Evolutionary conservation across 2,797 vertebrate genomes (phyloP).

Genomic region (Brachyrhaphis roseni): DNA sequence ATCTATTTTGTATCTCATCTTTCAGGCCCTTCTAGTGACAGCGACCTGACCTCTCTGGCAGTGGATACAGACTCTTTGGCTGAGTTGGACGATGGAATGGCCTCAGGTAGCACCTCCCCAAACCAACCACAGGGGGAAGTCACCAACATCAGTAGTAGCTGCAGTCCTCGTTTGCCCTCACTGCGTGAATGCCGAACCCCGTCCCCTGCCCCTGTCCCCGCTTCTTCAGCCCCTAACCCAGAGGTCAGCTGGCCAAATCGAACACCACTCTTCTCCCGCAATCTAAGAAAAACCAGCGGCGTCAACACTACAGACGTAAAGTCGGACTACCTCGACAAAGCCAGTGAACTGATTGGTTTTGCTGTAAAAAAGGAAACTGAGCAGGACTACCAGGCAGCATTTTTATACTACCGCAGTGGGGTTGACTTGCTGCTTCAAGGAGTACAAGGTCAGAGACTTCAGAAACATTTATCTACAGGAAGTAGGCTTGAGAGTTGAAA

Average conservation of each 20-base stretch:
- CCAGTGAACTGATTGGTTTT: slow-evolving; percentile 89
- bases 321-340: slow-evolving; percentile 91
- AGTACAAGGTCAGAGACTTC: slow-evolving; percentile 88
- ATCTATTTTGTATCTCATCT: background rate
- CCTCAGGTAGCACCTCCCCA: slow-evolving; percentile 92
- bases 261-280: slow-evolving; percentile 81
- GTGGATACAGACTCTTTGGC: slow-evolving; percentile 90
- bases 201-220: slow-evolving; percentile 70
- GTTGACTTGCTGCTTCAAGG: slow-evolving; percentile 94
- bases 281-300: slow-evolving; percentile 78
- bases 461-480: background rate
- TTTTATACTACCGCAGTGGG: slow-evolving; percentile 89
- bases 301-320: slow-evolving; percentile 69
- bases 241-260: slow-evolving; percentile 82
- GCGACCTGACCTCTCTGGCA: slow-evolving; percentile 88
- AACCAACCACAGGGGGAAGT: slow-evolving; percentile 82
- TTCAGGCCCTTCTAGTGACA: slow-evolving; percentile 90
- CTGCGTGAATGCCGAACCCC: slow-evolving; percentile 63
- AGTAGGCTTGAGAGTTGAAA: background rate
- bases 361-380: slow-evolving; percentile 93
- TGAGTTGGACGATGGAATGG: slow-evolving; percentile 96
- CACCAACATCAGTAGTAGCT: slow-evolving; percentile 72
- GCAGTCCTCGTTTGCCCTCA: slow-evolving; percentile 73
- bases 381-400: slow-evolving; percentile 90
- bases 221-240: slow-evolving; percentile 75